Evolutionary conservation across 2,888 invertebrate genomes (phyloP), one percentile per base, ranked within the genome.

Genomic region (Anaspis maculata): DNA sequence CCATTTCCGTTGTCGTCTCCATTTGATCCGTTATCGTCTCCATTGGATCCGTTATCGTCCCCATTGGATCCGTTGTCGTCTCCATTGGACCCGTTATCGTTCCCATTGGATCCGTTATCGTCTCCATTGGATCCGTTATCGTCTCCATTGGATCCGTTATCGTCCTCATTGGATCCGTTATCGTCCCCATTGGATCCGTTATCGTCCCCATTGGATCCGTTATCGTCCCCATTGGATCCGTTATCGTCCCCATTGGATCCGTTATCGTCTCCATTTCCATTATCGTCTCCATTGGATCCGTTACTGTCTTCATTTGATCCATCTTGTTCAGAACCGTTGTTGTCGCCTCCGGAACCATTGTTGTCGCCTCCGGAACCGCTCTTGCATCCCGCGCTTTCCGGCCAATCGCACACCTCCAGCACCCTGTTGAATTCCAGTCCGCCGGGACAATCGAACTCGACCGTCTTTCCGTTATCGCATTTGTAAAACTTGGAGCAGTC

Each of bases 361-460:
- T 9, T 9, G 5, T 19, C 5, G 9, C 5, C 9, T 5, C 5
- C 19, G 9, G 19, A 5, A 19, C 19, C 9, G 19, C 9, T 9
- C 5, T 25, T 13, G 23, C 51, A 51, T 5, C 50, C 50, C 11
- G 51, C 51, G 24, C 41, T 30, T 12, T 34, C 25, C 3, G 48
- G 48, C 25, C 28, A 51, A 33, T 51, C 52, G 21, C 51, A 52
- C 5, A 50, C 48, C 30, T 49, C 43, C 32, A 45, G 14, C 4
- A 13, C 23, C 3, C 44, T 42, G 30, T 49, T 49, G 27, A 51
- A 52, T 24, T 50, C 45, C 4, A 50, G 37, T 11, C 33, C 41
- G n/a, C 15, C 29, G 9, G 50, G 47, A 34, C 52, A 52, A 14
- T 41, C 34, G 25, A 46, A 42, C 13, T 39, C 13, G 12, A 44